Evolutionary conservation across 2,888 invertebrate genomes (phyloP), one percentile per base, ranked within the genome.

Genomic region (Osedax frankpressi): DNA sequence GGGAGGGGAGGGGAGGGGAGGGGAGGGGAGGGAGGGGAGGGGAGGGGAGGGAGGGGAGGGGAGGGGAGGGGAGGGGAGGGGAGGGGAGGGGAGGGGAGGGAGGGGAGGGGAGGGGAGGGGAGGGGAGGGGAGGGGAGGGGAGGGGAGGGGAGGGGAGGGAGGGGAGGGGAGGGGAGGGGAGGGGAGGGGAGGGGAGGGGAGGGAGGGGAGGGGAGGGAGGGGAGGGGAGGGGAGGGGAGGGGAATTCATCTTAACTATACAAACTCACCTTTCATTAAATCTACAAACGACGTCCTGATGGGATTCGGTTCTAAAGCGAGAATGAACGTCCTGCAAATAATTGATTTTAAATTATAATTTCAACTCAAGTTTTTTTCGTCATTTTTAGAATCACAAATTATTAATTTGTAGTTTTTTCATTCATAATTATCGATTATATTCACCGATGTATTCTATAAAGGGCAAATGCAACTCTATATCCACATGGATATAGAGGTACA

Each of bases 321-420:
- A 89, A 87, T 98, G 98, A 0, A 98, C 95, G 87, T 98, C 98
- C 86, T 86, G 78, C n/a, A n/a, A n/a, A n/a, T n/a, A n/a, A n/a
- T n/a, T n/a, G n/a, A n/a, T n/a, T n/a, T n/a, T n/a, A n/a, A n/a
- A n/a, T n/a, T n/a, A n/a, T n/a, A n/a, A n/a, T n/a, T n/a, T n/a
- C n/a, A n/a, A n/a, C n/a, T n/a, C n/a, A n/a, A n/a, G n/a, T n/a
- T n/a, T n/a, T n/a, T n/a, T n/a, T n/a, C n/a, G n/a, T n/a, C n/a
- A n/a, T n/a, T n/a, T n/a, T n/a, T n/a, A n/a, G n/a, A n/a, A n/a
- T n/a, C n/a, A n/a, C n/a, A n/a, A n/a, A n/a, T n/a, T n/a, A n/a
- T n/a, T n/a, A n/a, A n/a, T n/a, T n/a, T n/a, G n/a, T n/a, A n/a
- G n/a, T n/a, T n/a, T n/a, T n/a, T n/a, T n/a, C n/a, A n/a, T n/a